A percentile compares a stretch with the other conserved stretches of the same genome.
Conservation (phyloP, 2,797 vertebrate genomes). For the Corythornis leucogaster region DNA sequence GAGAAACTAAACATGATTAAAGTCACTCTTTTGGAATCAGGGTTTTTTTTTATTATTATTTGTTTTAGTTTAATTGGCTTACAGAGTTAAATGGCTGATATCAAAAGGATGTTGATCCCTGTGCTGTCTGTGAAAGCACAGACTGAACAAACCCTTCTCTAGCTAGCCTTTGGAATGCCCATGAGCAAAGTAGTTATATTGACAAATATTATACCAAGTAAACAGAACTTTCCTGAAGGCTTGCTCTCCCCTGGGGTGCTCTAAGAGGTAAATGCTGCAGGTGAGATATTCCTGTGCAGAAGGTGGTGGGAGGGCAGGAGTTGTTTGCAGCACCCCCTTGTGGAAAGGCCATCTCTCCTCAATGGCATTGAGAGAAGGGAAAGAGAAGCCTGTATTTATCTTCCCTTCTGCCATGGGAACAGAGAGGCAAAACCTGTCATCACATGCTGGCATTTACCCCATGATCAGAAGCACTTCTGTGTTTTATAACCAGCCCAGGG, state of each 20-base stretch:
- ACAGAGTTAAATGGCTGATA: not conserved
- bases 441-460: fast-evolving
- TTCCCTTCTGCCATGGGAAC: not conserved
- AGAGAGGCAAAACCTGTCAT: not conserved
- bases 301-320: too few species aligned
- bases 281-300: not conserved
- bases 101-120: not conserved
- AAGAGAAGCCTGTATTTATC: not conserved
- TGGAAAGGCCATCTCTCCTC: not conserved
- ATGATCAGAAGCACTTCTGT: not conserved
- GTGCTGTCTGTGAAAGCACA: not conserved
- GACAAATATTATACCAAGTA: fast-evolving
- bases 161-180: too few species aligned
- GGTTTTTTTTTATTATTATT: not conserved
- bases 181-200: too few species aligned
- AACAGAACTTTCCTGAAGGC: not conserved
- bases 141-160: not conserved
- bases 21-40: not conserved
- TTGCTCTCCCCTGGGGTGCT: not conserved
- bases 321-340: fast-evolving
- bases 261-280: fast-evolving
- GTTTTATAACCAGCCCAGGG: not conserved
- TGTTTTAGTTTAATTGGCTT: not conserved
- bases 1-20: not conserved
- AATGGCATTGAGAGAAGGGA: not conserved